Base-by-base conservation (phyloP, 2,797 vertebrate species). In the Coranthus polyacanthus region DNA sequence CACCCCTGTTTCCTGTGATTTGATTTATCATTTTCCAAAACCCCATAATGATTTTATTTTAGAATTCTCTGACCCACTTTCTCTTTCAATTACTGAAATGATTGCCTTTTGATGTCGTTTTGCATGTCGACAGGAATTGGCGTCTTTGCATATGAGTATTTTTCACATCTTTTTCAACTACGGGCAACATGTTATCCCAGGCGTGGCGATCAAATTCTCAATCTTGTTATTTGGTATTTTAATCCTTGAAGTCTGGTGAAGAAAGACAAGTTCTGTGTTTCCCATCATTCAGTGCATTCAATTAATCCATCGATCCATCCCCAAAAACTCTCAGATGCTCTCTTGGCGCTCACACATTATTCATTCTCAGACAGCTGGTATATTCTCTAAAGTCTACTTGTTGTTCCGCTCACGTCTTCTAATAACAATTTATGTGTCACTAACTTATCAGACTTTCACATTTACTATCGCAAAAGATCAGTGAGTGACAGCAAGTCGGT, bases 361-460 rank as follows among this genome's bases (percentile, higher is more conserved):
- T 83, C 50, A 65, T 80, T 75, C 52, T 72, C 43, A 63, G 71
- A 66, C 68, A 80, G 78, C 78, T 79, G 75, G 61, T 80, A 50
- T 61, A 72, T 44, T 83, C 80, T 82, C 82, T 10, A 18, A 78
- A 68, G 77, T 79, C 78, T 72, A 42, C 68, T 83, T 83, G 75
- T 68, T 78, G 78, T 79, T 74, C 73, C 51, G 22, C 15, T 78
- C 54, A 49, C 7, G 39, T 81, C 38, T 65, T 73, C n/a, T 20
- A 32, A 24, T 39, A 68, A 59, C 68, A 46, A 54, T 74, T 75
- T 57, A 59, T 73, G 72, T 75, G 38, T 41, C 0, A 6, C 21
- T 55, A 52, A 61, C 51, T 74, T 34, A 50, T n/a, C 47, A 47
- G 44, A 22, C 55, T 43, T 70, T 65, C 44, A 74, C 45, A 49